phyloP scores from a whole-genome alignment of 2,113 vertebrate species.

The Stegostoma tigrinum region DNA sequence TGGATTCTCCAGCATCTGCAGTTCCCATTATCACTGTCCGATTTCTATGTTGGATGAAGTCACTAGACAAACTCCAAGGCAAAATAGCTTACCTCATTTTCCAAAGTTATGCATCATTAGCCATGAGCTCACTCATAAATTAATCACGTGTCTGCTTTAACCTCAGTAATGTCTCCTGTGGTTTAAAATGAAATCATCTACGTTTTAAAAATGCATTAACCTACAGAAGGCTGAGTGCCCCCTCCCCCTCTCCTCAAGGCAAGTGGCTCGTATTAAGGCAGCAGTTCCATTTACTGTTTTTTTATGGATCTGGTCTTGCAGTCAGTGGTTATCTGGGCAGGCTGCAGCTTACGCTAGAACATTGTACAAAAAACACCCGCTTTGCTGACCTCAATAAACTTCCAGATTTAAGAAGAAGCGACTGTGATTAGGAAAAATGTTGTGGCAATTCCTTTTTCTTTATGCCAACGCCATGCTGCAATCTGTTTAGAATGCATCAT shows the following conservation, averaged over 20 bases:
- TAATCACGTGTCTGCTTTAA: not conserved
- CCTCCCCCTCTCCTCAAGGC: not conserved
- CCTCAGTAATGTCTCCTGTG: not conserved
- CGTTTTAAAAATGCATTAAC: not conserved
- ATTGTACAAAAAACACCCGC: not conserved
- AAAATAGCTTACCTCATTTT: not conserved
- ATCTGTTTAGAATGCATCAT: not conserved
- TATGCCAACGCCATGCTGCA: not conserved
- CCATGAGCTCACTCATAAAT: not conserved
- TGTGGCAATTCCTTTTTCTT: not conserved
- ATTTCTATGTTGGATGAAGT: not conserved
- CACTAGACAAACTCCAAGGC: not conserved
- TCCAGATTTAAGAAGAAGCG: not conserved
- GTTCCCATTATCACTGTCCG: too few species aligned
- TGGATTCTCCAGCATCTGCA: too few species aligned
- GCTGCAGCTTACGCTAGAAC: not conserved
- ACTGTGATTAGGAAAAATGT: not conserved
- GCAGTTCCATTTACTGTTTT: not conserved
- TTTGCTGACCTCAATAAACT: not conserved
- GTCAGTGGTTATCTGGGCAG: not conserved
- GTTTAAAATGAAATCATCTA: not conserved
- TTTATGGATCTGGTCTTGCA: not conserved
- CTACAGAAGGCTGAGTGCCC: not conserved
- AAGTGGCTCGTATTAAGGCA: not conserved
- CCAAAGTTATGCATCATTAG: not conserved